Base-by-base conservation (phyloP, 2,797 vertebrate species). In the Trematomus bernacchii region DNA sequence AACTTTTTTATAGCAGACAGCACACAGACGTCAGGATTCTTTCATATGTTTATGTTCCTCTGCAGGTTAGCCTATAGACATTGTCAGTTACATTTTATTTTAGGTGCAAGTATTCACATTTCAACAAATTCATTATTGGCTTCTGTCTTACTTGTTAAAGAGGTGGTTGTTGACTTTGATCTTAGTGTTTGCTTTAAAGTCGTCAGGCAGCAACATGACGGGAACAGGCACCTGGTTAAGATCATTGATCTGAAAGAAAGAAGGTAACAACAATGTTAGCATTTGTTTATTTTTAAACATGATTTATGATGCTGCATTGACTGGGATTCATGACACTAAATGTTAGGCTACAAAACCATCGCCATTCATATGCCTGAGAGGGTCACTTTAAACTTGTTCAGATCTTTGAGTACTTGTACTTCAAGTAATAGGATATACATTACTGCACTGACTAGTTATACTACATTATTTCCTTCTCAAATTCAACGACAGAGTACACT, bases 161-260 rank as follows among this genome's bases (percentile, higher is more conserved):
- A 98, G 96, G 82, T 99, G 97, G 85, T 99, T 99, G 94, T 97
- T 98, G 78, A 99, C 97, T 90, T 99, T 99, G 90, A 98, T 97
- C 89, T 99, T 99, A 50, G 96, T 98, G 93, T 96, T 97, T 71
- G 97, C 97, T 89, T 97, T 98, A 82, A 99, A 99, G 90, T 99
- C 97, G 50, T 99, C 97, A 2, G 97, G 97, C 51, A 99, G 94
- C 50, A 99, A 90, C 97, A 99, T 99, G 73, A 99, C 97, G 0
- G 97, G 95, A 66, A 96, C 95, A 0, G 97, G 97, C 30, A 99
- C 97, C 89, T 98, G 97, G 92, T 95, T 97, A 15, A 99, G 96
- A 81, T 99, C 97, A 75, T 96, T 97, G 77, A 99, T 96, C 97
- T 98, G 85, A 27, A 75, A 68, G 43, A 50, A 37, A 33, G 19